These are phyloP conservation scores for Seriola rivoliana DNA, from an alignment of 2,113 vertebrate genomes.

Conservation along the genomic window DNA sequence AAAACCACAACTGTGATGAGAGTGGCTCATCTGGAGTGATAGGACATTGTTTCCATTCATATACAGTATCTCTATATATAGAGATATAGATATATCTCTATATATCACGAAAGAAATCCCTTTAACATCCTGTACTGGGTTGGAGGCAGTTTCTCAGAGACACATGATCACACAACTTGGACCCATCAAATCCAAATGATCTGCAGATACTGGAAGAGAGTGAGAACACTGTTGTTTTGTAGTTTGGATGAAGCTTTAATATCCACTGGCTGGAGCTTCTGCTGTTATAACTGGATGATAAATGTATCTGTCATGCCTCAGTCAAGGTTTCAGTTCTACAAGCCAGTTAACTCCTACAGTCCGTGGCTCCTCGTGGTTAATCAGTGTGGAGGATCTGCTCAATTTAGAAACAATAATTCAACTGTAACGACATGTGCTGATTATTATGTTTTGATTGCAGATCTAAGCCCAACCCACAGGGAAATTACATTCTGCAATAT, in stretches of 20 bases:
- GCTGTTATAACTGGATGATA: conserved; percentile 14
- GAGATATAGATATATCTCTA: no score
- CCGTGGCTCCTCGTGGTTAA: conserved; percentile 6
- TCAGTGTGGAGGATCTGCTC: conserved; percentile 19
- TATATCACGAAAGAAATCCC: neutral
- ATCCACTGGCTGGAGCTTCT: conserved; percentile 5
- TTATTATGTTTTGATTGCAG: conserved; percentile 41
- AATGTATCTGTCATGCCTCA: conserved; percentile 18
- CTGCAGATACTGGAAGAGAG: neutral
- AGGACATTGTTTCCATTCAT: no score
- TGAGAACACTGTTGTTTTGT: neutral
- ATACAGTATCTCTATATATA: no score
- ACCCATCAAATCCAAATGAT: neutral
- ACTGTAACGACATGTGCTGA: conserved; percentile 30
- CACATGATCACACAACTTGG: neutral
- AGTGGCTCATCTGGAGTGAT: no score
- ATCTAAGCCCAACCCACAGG: neutral
- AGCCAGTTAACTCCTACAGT: conserved; percentile 32
- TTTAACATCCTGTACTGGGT: neutral
- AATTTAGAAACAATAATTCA: conserved; percentile 42
- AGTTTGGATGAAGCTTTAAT: conserved; percentile 13
- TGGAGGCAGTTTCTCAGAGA: neutral
- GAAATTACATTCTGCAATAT: conserved; percentile 20
- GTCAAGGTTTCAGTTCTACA: conserved; percentile 30
- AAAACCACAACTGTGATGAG: no score